These are phyloP conservation scores for Hemicentrotus pulcherrimus DNA, from an alignment of 35 echinoderm and acorn worm species.

Conservation along the genomic window DNA sequence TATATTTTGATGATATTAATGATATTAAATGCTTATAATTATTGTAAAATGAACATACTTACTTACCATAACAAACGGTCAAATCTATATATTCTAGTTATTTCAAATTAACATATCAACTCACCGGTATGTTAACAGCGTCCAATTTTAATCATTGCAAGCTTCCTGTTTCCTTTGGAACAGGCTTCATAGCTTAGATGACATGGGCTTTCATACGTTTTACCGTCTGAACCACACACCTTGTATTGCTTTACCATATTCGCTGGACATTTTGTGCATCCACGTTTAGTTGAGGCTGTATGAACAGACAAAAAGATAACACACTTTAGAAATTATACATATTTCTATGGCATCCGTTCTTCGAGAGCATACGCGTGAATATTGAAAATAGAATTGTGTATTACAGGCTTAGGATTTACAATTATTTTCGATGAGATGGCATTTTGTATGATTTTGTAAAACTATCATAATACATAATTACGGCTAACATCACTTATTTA, in stretches of 20 bases:
- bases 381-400: no score
- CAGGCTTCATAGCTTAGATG: constrained; percentile 21
- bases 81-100: background rate
- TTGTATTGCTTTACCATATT: background rate
- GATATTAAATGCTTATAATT: no score
- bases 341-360: no score
- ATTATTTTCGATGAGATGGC: no score
- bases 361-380: no score
- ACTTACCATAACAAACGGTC: background rate
- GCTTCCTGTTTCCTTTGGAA: constrained; percentile 5
- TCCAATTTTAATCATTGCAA: background rate
- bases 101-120: background rate
- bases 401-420: no score
- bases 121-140: background rate
- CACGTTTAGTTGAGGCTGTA: background rate
- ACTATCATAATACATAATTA: no score
- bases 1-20: no score
- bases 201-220: background rate
- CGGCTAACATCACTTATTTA: no score
- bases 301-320: background rate
- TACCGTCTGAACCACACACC: background rate
- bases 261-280: background rate
- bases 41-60: no score
- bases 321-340: no score
- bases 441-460: no score